Evolutionary conservation across 2,797 vertebrate species (phyloP).

Genomic region (Botia kubotai): DNA sequence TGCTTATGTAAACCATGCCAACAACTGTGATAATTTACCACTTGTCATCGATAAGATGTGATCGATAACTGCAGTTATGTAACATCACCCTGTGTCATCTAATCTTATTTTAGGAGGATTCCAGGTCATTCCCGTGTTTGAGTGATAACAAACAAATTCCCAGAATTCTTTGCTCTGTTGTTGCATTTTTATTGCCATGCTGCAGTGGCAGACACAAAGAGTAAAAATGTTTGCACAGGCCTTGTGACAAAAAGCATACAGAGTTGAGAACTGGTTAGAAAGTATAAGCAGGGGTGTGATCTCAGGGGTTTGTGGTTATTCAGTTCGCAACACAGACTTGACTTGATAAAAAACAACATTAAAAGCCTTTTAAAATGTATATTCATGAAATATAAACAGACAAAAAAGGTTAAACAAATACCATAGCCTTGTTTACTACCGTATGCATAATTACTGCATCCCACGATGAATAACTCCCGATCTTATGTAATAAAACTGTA

Average conservation of each 20-base stretch:
- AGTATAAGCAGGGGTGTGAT: slow-evolving; percentile 36
- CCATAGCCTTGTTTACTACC: neutral
- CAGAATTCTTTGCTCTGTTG: neutral
- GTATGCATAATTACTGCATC: slow-evolving; percentile 17
- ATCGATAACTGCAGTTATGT: neutral
- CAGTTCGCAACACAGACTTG: neutral
- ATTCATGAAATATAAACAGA: slow-evolving; percentile 5
- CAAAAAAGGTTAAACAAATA: slow-evolving; percentile 27
- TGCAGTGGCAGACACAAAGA: slow-evolving; percentile 62
- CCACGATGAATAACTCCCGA: neutral
- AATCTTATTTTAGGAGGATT: slow-evolving; percentile 11
- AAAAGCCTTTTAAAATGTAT: neutral
- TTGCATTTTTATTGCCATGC: slow-evolving; percentile 60
- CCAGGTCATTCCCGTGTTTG: neutral
- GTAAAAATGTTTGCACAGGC: slow-evolving; percentile 48
- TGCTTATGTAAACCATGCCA: neutral
- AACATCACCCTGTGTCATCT: neutral
- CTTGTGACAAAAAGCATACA: slow-evolving; percentile 45
- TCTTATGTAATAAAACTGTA: slow-evolving; percentile 18
- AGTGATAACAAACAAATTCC: neutral
- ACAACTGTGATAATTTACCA: slow-evolving; percentile 3
- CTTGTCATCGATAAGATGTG: neutral
- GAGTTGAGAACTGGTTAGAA: slow-evolving; percentile 52
- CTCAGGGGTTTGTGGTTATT: neutral
- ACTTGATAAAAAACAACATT: no score